phyloP scores from a whole-genome alignment of 2,797 vertebrate genomes.

The Gymnoscopelus microlampas region DNA sequence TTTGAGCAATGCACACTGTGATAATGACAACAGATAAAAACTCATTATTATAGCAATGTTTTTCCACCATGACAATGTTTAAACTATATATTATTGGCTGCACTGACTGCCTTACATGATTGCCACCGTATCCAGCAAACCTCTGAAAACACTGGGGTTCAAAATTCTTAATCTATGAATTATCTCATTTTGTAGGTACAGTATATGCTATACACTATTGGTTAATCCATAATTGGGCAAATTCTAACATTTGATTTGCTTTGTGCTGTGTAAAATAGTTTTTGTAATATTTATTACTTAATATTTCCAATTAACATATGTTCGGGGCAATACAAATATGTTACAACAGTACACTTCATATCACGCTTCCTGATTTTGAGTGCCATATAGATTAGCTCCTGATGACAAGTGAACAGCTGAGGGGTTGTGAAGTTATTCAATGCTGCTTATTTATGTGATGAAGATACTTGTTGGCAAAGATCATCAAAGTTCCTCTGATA shows the following conservation, averaged over 20 bases:
- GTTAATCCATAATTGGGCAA: constrained; percentile 33
- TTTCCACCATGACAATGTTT: constrained; percentile 65
- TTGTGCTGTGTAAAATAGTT: constrained; percentile 62
- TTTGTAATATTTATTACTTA: constrained; percentile 59
- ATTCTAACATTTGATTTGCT: constrained; percentile 53
- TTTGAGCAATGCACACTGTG: constrained; percentile 71
- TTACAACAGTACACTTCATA: constrained; percentile 29
- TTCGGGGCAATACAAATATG: constrained; percentile 49
- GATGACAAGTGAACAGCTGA: constrained; percentile 30
- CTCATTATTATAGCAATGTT: constrained; percentile 71
- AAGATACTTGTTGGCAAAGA: constrained; percentile 33
- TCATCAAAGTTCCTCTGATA: constrained; percentile 9
- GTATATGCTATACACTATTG: constrained; percentile 34
- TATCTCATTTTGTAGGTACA: constrained; percentile 41
- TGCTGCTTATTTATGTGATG: constrained; percentile 19
- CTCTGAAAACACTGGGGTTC: constrained; percentile 47
- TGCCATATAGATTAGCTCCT: constrained; percentile 72
- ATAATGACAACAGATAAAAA: constrained; percentile 60
- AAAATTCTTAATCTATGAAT: constrained; percentile 37
- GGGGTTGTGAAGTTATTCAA: constrained; percentile 30
- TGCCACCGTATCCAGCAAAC: constrained; percentile 69
- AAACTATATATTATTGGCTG: constrained; percentile 52
- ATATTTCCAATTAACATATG: constrained; percentile 52
- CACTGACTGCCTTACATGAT: constrained; percentile 72
- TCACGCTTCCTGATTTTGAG: constrained; percentile 57